Evolutionary conservation across 2,888 invertebrate species (phyloP).

Genomic region (Drosophila rubida): DNA sequence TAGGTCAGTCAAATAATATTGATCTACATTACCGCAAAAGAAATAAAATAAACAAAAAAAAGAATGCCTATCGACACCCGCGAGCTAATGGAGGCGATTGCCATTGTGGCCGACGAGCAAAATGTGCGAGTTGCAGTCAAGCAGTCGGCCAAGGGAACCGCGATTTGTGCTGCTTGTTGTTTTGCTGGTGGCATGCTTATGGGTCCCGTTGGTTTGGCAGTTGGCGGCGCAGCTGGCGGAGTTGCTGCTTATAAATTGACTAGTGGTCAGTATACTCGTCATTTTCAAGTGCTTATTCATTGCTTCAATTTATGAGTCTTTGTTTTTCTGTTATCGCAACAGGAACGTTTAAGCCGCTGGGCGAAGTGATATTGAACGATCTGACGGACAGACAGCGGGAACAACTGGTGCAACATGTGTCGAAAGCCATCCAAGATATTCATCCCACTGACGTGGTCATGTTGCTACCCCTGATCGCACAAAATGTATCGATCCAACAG

Average conservation of each 20-base stretch:
- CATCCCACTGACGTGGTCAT: conserved; percentile 79
- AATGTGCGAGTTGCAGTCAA: conserved; percentile 81
- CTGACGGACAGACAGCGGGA: conserved; percentile 79
- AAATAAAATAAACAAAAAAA: conserved; percentile 21
- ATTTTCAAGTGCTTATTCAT: background rate
- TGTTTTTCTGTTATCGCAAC: background rate
- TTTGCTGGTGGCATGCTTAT: conserved; percentile 82
- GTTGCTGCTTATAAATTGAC: conserved; percentile 81
- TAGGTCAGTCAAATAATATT: background rate
- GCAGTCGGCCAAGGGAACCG: conserved; percentile 81
- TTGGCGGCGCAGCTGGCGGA: conserved; percentile 83
- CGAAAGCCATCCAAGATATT: conserved; percentile 77
- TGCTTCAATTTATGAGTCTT: background rate
- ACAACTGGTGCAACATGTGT: conserved; percentile 76
- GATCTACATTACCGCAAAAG: background rate
- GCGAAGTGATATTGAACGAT: conserved; percentile 83
- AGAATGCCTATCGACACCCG: conserved; percentile 83
- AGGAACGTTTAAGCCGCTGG: conserved; percentile 82
- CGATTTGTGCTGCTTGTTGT: conserved; percentile 81
- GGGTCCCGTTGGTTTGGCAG: conserved; percentile 82
- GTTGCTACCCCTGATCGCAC: conserved; percentile 79
- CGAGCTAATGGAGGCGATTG: conserved; percentile 82
- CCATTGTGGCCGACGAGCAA: conserved; percentile 82
- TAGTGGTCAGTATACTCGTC: conserved; percentile 65
- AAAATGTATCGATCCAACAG: conserved; percentile 77